phyloP scores from a whole-genome alignment of 2,888 invertebrate genomes.

The Clivina fossor region DNA sequence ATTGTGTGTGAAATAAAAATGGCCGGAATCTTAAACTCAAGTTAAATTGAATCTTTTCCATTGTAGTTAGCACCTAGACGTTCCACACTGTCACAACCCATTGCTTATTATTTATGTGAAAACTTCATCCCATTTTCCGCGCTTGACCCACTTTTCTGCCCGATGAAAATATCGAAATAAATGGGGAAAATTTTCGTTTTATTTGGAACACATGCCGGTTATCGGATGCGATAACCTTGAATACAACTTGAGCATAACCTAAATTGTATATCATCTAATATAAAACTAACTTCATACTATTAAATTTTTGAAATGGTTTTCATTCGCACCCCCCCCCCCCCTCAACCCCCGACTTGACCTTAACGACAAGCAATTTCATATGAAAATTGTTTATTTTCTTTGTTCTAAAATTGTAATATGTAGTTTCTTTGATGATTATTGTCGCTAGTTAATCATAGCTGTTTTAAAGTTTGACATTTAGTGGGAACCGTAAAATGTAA shows the following conservation, averaged over 20 bases:
- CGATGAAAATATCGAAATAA: slow-evolving; percentile 24
- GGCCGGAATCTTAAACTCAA: slow-evolving; percentile 1
- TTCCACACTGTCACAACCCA: slow-evolving; percentile 1
- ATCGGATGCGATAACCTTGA: slow-evolving; percentile 20
- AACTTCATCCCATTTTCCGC: slow-evolving; percentile 14
- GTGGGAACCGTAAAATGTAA: background rate
- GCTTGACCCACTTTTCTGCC: slow-evolving; percentile 19
- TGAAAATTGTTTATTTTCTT: too few relatives aligned
- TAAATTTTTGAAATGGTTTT: too few relatives aligned
- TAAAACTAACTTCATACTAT: too few relatives aligned
- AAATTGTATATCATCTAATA: too few relatives aligned
- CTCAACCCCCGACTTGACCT: too few relatives aligned
- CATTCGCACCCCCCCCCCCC: too few relatives aligned
- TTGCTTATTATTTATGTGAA: slow-evolving; percentile 23
- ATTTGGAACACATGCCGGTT: slow-evolving; percentile 25
- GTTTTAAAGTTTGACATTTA: too few relatives aligned
- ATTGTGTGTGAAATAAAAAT: slow-evolving; percentile 17
- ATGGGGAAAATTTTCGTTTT: slow-evolving; percentile 21
- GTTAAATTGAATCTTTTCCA: slow-evolving; percentile 21
- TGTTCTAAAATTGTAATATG: too few relatives aligned
- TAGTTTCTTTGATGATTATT: too few relatives aligned
- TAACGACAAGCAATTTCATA: too few relatives aligned
- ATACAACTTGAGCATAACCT: slow-evolving; percentile 6
- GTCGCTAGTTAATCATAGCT: too few relatives aligned
- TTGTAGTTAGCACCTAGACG: slow-evolving; percentile 16